Percentiles rank a stretch among this genome's conserved stretches.
Evolutionary conservation across 2,113 vertebrate genomes (phyloP).

Genomic region (Alethe diademata): DNA sequence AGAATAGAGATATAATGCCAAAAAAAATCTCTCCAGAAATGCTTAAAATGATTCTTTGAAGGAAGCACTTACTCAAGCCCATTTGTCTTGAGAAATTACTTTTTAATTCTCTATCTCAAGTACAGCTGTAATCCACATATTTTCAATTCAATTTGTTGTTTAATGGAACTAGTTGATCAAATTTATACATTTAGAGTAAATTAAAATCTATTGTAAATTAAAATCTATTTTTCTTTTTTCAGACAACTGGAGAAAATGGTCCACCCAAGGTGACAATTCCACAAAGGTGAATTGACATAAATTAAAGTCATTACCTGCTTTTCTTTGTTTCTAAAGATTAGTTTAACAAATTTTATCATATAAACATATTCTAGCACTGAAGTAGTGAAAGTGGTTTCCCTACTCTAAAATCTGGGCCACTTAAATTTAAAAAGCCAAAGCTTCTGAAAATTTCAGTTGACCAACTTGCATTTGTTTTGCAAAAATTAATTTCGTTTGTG

Average conservation of each 20-base stretch:
- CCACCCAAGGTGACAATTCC: background rate
- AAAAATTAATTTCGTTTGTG: background rate
- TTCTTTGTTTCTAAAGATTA: background rate
- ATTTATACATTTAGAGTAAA: background rate
- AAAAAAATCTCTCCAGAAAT: background rate
- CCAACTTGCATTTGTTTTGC: background rate
- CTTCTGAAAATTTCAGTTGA: background rate
- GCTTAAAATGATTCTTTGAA: background rate
- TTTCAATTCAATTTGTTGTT: background rate
- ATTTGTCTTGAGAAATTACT: background rate
- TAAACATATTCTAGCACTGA: background rate
- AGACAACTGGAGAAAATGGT: background rate
- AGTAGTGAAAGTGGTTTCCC: background rate
- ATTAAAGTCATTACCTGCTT: background rate
- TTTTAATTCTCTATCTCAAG: background rate
- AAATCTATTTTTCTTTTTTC: background rate
- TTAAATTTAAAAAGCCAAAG: background rate
- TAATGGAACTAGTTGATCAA: background rate
- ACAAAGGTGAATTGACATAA: background rate
- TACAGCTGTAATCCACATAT: background rate
- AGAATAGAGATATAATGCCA: background rate
- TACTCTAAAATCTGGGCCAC: background rate
- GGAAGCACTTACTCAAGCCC: background rate
- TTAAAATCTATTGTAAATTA: background rate
- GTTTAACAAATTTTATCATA: background rate